phyloP scores from a whole-genome alignment of 2,797 vertebrate species.

The Sebastes nivosus region DNA sequence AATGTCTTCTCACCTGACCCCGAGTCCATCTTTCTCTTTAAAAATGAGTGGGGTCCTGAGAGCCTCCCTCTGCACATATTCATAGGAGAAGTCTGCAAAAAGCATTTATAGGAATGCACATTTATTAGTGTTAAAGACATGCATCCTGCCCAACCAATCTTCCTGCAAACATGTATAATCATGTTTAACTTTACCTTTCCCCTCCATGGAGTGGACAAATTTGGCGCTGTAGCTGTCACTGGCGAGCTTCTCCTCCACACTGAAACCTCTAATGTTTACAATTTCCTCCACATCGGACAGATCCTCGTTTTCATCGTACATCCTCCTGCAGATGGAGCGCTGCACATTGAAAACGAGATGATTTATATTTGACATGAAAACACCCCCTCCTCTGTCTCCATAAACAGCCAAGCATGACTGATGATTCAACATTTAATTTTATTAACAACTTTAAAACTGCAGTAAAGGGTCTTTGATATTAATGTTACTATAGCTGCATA shows the following conservation, averaged over 20 bases:
- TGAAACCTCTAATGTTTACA: slow-evolving; percentile 91
- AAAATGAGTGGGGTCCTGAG: slow-evolving; percentile 93
- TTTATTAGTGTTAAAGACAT: not conserved
- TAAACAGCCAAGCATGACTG: not conserved
- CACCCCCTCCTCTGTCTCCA: not conserved
- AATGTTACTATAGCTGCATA: not conserved
- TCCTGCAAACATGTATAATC: no score
- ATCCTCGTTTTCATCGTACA: slow-evolving; percentile 96
- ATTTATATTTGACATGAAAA: slow-evolving; percentile 11
- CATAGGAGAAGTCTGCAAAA: slow-evolving; percentile 94
- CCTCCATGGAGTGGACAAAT: slow-evolving; percentile 91
- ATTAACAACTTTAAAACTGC: slow-evolving; percentile 23
- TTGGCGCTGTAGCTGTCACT: slow-evolving; percentile 86
- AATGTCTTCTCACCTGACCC: slow-evolving; percentile 90
- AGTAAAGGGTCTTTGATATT: not conserved
- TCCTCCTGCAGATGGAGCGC: slow-evolving; percentile 91
- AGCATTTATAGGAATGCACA: not conserved
- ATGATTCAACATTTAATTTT: not conserved
- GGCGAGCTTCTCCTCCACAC: slow-evolving; percentile 92
- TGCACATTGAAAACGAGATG: slow-evolving; percentile 64
- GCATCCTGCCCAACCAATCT: not conserved
- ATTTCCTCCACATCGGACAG: slow-evolving; percentile 96
- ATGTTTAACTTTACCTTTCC: slow-evolving; percentile 85
- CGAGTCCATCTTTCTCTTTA: slow-evolving; percentile 92
- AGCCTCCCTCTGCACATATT: slow-evolving; percentile 95